A percentile compares a stretch with the other conserved stretches of the same genome.
These are phyloP conservation scores for Elysia chlorotica DNA, from an alignment of 1,140 invertebrate genomes.

Conservation along the genomic window DNA sequence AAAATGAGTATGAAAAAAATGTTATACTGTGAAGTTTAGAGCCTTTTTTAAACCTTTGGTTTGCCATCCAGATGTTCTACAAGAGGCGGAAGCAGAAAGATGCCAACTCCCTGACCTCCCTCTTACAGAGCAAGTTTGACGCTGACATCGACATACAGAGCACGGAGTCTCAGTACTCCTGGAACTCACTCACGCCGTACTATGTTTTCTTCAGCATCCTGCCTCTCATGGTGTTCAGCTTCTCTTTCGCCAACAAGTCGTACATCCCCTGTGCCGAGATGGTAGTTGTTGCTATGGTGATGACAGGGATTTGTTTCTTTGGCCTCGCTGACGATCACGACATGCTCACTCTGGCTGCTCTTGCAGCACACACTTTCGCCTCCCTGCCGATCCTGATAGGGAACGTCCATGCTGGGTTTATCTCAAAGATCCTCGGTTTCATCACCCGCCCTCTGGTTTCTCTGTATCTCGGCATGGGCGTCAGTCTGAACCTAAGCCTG, in stretches of 20 bases:
- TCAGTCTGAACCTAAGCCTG: constrained; percentile 59
- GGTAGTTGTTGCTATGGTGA: constrained; percentile 73
- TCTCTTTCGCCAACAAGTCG: constrained; percentile 76
- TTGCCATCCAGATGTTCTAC: constrained; percentile 68
- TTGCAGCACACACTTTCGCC: constrained; percentile 76
- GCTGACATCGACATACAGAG: constrained; percentile 69
- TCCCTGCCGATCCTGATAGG: constrained; percentile 82
- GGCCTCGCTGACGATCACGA: constrained; percentile 75
- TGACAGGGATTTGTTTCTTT: constrained; percentile 76
- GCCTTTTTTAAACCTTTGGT: not conserved
- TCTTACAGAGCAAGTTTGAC: constrained; percentile 48
- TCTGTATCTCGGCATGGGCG: constrained; percentile 37
- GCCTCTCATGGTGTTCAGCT: constrained; percentile 75
- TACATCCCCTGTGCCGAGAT: constrained; percentile 84
- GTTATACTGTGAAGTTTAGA: not conserved
- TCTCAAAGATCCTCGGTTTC: constrained; percentile 32
- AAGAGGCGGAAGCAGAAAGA: constrained; percentile 50
- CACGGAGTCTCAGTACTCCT: constrained; percentile 80
- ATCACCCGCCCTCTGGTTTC: constrained; percentile 40
- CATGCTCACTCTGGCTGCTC: constrained; percentile 74
- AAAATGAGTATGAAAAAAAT: not conserved
- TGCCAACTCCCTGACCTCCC: constrained; percentile 35
- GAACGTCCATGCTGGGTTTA: constrained; percentile 41
- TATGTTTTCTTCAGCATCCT: constrained; percentile 78
- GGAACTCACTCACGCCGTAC: constrained; percentile 81